Base-by-base conservation (phyloP, 2,888 invertebrate species). In the Strigamia transsilvanica region DNA sequence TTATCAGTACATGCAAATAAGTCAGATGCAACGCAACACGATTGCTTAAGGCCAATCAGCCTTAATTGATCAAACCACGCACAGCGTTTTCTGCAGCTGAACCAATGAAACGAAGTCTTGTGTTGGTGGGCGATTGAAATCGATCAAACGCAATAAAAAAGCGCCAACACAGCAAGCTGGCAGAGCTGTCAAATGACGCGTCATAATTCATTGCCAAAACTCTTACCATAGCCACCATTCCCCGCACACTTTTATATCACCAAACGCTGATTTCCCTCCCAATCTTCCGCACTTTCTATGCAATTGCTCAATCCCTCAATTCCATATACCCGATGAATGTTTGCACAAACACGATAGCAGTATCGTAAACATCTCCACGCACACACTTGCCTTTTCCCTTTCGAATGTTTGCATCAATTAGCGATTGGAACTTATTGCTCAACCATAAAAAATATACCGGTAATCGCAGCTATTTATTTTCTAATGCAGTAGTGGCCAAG, bases 61-160 rank as follows among this genome's bases (percentile, higher is more conserved):
- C 27, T 66, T 66, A 66, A 66, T 66, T 66, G 66, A 66, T 66
- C 27, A 23, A 27, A 27, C 66, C 66, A 15, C 66, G 7, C 27
- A 27, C 23, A 66, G 27, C 32, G 23, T 66, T 7, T 13, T 9
- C 27, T 51, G 10, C n/a, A n/a, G 13, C 51, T 51, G 66, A 27
- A 27, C 6, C 3, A 66, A 66, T 4, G 51, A 32, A 66, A 66
- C 10, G 66, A 21, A 23, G 7, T 27, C 23, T 1, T 23, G 66
- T 23, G 66, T 27, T 15, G 66, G 7, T 27, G 9, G 32, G 27
- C 27, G 66, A 66, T 23, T 13, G 66, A 27, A 66, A 66, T 66
- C 66, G 66, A 66, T 66, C 66, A 27, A 66, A 66, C 66, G 66
- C 66, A 66, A 66, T 66, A 66, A 66, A 66, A 66, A 66, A 23